Evolutionary conservation across 2,888 invertebrate species (phyloP).

Genomic region (Brachyptera putata): DNA sequence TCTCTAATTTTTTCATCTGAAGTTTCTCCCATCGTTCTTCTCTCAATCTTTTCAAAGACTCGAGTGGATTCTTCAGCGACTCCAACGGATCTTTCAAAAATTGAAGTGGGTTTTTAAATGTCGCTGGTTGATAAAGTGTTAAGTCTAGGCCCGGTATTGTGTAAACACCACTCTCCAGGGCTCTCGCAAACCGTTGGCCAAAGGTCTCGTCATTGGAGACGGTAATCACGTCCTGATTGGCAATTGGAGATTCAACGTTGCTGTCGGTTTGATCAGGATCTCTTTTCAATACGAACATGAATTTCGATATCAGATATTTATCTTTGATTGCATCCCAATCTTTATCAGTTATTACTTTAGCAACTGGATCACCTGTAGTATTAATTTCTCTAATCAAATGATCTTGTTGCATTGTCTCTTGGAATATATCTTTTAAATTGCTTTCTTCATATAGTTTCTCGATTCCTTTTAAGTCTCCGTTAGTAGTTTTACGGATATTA

Average conservation of each 20-base stretch:
- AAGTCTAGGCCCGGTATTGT: neutral
- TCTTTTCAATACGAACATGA: slow-evolving; percentile 7
- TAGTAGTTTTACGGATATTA: neutral
- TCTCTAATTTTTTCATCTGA: neutral
- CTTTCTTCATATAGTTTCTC: neutral
- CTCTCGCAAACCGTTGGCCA: neutral
- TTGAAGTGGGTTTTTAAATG: neutral
- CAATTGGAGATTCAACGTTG: neutral
- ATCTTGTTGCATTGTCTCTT: neutral
- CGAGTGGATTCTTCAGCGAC: neutral
- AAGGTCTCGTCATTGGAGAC: slow-evolving; percentile 9
- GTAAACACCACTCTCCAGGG: neutral
- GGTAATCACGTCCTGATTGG: neutral
- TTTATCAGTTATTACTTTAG: slow-evolving; percentile 7
- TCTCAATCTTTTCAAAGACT: slow-evolving; percentile 1
- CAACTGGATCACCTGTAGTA: neutral
- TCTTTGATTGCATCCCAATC: slow-evolving; percentile 10
- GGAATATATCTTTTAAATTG: neutral
- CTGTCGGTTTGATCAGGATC: neutral
- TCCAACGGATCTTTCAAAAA: neutral
- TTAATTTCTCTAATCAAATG: neutral
- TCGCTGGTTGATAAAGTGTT: neutral
- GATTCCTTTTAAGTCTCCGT: neutral
- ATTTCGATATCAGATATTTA: slow-evolving; percentile 2
- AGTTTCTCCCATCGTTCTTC: neutral